Evolutionary conservation across 2,888 invertebrate genomes (phyloP).

Genomic region (Oscheius myriophilus): DNA sequence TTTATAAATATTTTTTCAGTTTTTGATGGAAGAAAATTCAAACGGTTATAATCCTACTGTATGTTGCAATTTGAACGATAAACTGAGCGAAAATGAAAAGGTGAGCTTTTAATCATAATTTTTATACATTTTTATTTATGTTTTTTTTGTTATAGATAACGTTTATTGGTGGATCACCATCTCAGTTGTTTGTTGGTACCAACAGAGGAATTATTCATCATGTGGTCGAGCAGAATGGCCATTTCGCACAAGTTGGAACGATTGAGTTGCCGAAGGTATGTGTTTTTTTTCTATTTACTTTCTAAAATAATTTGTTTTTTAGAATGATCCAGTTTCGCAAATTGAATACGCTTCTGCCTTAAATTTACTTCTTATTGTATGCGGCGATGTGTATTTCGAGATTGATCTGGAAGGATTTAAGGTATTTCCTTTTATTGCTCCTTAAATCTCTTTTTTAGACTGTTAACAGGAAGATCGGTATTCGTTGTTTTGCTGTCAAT

Average conservation of each 20-base stretch:
- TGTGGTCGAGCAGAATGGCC: no score
- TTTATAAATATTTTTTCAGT: no score
- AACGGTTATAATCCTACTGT: no score
- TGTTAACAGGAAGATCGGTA: background rate
- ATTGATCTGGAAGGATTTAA: constrained; percentile 7
- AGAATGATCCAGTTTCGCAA: constrained; percentile 12
- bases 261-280: no score
- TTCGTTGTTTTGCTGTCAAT: constrained; percentile 17
- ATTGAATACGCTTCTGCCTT: constrained; percentile 16
- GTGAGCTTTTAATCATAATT: background rate
- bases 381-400: constrained; percentile 9
- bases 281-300: no score
- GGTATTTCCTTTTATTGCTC: background rate
- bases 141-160: background rate
- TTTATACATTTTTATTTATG: no score
- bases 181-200: constrained; percentile 16
- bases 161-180: constrained; percentile 15
- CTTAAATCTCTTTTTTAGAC: background rate
- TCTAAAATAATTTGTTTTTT: background rate
- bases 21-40: no score
- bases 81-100: background rate
- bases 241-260: no score
- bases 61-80: background rate
- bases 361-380: constrained; percentile 9
- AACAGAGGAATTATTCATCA: constrained; percentile 1